Evolutionary conservation across 2,113 vertebrate genomes (phyloP).

Genomic region (Ammospiza caudacuta): DNA sequence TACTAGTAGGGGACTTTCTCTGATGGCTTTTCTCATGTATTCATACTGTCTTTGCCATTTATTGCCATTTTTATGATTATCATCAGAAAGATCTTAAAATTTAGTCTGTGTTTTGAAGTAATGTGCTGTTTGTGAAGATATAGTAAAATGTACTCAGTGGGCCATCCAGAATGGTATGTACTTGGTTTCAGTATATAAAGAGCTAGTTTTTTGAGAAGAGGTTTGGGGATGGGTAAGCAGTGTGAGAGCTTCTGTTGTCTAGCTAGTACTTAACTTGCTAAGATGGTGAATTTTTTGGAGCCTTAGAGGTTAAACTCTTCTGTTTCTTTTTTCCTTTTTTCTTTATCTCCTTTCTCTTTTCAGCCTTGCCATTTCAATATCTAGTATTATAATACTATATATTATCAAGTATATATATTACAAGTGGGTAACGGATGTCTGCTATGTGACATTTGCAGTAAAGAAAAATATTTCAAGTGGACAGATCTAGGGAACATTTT

Average conservation of each 20-base stretch:
- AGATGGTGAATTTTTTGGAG: background rate
- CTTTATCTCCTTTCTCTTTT: background rate
- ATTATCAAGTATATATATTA: background rate
- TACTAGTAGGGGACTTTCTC: background rate
- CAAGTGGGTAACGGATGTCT: background rate
- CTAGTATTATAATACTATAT: background rate
- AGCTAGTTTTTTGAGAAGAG: background rate
- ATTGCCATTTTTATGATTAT: background rate
- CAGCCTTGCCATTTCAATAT: constrained; percentile 1
- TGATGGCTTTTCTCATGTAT: background rate
- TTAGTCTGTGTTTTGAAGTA: background rate
- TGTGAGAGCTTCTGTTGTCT: background rate
- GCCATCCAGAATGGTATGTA: background rate
- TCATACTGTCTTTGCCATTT: background rate
- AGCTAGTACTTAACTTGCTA: background rate
- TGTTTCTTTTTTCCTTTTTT: background rate
- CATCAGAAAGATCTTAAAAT: background rate
- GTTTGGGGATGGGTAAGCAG: background rate
- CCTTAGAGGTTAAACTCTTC: background rate
- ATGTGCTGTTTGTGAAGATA: background rate
- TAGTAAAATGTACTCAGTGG: background rate
- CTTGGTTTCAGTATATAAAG: background rate
- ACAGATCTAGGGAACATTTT: background rate
- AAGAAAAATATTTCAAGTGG: background rate
- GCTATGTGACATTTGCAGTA: background rate